Evolutionary conservation across 2,797 vertebrate genomes (phyloP), one percentile per base, ranked within the genome.

Genomic region (Oreonectes daqikongensis): DNA sequence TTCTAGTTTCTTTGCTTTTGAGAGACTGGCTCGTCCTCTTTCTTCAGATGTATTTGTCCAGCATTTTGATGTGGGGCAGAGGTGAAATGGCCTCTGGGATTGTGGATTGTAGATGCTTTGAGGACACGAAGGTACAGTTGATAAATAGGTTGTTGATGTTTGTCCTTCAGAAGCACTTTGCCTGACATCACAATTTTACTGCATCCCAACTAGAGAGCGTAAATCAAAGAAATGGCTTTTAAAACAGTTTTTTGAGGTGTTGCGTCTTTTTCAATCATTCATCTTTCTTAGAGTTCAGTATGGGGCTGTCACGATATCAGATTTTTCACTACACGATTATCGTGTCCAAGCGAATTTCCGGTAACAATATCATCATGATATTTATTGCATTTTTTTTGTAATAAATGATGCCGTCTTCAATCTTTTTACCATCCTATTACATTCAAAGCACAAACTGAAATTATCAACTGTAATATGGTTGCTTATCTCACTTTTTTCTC

Each of bases 81-180:
- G 85, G 90, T 90, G 53, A 73, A 73, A 72, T 50, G 69, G 42
- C 57, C 24, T 46, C 35, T 64, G 75, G 66, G 67, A 63, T 70
- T 63, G 55, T 32, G 32, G 52, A 17, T 26, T 24, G 17, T 12
- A 83, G 88, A 86, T 89, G 86, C 85, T 87, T 88, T 85, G 89
- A 88, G 87, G 89, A 87, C 89, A 86, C 90, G 91, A 88, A 86
- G 86, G 87, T 53, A 24, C 22, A 8, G 55, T 88, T 87, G 89
- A 90, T 90, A 90, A 89, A 93, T 92, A 88, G 89, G 89, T 92
- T 87, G 90, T 88, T 87, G 86, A 90, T 90, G 89, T 87, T 86
- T 88, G 88, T 92, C 90, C 90, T 93, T 92, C 87, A 87, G 89
- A 90, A 87, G 46, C 69, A 42, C 6, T 52, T 68, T 32, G 17